Evolutionary conservation across 2,888 invertebrate species (phyloP), one percentile per base, ranked within the genome.

Genomic region (Apocheima hispidaria): DNA sequence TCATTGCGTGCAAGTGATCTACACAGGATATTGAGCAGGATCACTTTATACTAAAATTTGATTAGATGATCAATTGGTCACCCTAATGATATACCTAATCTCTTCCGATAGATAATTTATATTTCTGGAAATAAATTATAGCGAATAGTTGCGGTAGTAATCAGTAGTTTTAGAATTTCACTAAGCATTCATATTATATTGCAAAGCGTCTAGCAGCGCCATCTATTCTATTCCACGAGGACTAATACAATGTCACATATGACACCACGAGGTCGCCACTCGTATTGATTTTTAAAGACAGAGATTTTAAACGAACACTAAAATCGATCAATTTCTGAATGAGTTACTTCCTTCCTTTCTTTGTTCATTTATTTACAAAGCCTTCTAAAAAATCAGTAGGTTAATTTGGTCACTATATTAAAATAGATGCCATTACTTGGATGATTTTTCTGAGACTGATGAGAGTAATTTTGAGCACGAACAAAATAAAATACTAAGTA

Each of bases 251-350:
- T 92, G 91, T 92, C 91, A 81, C 72, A 78, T 83, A 83, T 84
- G 80, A 74, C 87, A 84, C 79, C 82, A 73, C 81, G 92, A 91
- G 90, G 92, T 91, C 92, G 92, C 92, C 86, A 75, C 69, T 50
- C 69, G 67, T 72, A 67, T 63, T 60, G 54, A 66, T 65, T 57
- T 58, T 49, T 12, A 20, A 43, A 18, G 2, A 55, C 48, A 20
- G 38, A 55, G 10, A 26, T 16, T n/a, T 16, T 2, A 43, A 30
- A 46, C 2, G 12, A n/a, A 46, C 3, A 46, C 5, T 5, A 18
- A n/a, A 20, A 46, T 14, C 4, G 5, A 26, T n/a, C 2, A 4
- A 3, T 5, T 18, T 10, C 2, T 4, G 7, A 0, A 3, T 10
- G 2, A 38, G 20, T 10, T 38, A 38, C 1, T 16, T 38, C 18